Percentiles rank a stretch among this genome's conserved stretches.
Evolutionary conservation across 2,797 vertebrate genomes (phyloP).

Genomic region (Cossypha polioptera): DNA sequence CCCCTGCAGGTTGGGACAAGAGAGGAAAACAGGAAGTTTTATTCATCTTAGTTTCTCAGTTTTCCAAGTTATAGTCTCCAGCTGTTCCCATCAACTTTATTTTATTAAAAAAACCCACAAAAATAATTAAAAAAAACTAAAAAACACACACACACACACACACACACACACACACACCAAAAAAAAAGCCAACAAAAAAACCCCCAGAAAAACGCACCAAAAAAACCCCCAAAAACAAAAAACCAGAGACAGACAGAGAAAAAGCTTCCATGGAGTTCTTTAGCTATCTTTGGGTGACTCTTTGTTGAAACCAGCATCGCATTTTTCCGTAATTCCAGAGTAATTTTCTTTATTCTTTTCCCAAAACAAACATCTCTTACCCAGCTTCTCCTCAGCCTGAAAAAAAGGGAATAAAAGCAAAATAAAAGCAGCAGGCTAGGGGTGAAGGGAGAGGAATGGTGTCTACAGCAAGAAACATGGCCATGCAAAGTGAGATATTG

Average conservation of each 20-base stretch:
- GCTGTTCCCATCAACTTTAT: conserved; percentile 67
- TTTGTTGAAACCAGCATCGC: conserved; percentile 50
- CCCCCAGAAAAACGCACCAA: too few species aligned
- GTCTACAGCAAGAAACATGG: background rate
- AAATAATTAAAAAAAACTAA: background rate
- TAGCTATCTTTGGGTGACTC: conserved; percentile 24
- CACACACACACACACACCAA: background rate
- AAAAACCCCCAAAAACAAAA: background rate
- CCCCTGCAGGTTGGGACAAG: conserved; percentile 24
- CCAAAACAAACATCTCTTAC: conserved; percentile 61
- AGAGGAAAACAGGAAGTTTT: conserved; percentile 73
- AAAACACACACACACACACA: background rate
- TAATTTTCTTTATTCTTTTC: conserved; percentile 53
- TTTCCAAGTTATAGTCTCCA: conserved; percentile 69
- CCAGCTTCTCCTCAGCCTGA: background rate
- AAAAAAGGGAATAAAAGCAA: background rate
- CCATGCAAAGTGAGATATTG: rapidly evolving
- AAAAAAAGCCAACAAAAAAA: too few species aligned
- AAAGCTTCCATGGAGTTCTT: background rate
- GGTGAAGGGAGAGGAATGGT: background rate
- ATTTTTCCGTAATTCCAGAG: background rate
- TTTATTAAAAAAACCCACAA: background rate
- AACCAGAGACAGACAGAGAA: background rate
- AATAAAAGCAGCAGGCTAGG: background rate
- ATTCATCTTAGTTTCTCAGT: conserved; percentile 63